These are phyloP conservation scores for Discoglossus pictus DNA, from an alignment of 2,797 vertebrate species.

Conservation along the genomic window DNA sequence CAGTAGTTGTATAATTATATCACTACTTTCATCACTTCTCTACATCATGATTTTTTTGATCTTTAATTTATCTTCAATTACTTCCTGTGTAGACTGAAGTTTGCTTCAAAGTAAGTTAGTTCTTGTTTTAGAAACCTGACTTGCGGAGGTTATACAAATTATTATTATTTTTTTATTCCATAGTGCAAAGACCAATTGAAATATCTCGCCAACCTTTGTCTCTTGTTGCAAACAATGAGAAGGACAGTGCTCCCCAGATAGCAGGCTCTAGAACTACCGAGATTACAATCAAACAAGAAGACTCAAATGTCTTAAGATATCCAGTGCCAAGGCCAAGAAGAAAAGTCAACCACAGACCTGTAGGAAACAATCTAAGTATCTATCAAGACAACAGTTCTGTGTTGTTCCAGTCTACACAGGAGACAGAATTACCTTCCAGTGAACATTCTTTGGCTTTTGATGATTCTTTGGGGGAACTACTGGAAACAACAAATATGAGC, in stretches of 20 bases:
- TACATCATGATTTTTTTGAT: too few species aligned
- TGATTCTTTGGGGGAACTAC: slow-evolving; percentile 57
- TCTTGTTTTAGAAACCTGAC: too few species aligned
- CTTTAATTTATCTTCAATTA: too few species aligned
- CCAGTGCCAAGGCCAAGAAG: slow-evolving; percentile 88
- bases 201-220: slow-evolving; percentile 73
- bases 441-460: slow-evolving; percentile 54
- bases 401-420: slow-evolving; percentile 33
- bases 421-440: slow-evolving; percentile 45
- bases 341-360: slow-evolving; percentile 74
- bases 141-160: too few species aligned
- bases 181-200: slow-evolving; percentile 77
- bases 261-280: slow-evolving; percentile 64
- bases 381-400: slow-evolving; percentile 55
- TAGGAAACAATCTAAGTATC: slow-evolving; percentile 65
- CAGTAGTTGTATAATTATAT: too few species aligned
- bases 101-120: too few species aligned
- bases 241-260: slow-evolving; percentile 63
- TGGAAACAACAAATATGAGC: slow-evolving; percentile 74
- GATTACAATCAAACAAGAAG: slow-evolving; percentile 61
- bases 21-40: too few species aligned
- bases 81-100: too few species aligned
- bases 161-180: slow-evolving; percentile 53
- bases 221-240: slow-evolving; percentile 52
- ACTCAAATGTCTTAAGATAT: slow-evolving; percentile 61